Evolutionary conservation across 2,797 vertebrate species (phyloP), one percentile per base, ranked within the genome.

Genomic region (Pangasius djambal): DNA sequence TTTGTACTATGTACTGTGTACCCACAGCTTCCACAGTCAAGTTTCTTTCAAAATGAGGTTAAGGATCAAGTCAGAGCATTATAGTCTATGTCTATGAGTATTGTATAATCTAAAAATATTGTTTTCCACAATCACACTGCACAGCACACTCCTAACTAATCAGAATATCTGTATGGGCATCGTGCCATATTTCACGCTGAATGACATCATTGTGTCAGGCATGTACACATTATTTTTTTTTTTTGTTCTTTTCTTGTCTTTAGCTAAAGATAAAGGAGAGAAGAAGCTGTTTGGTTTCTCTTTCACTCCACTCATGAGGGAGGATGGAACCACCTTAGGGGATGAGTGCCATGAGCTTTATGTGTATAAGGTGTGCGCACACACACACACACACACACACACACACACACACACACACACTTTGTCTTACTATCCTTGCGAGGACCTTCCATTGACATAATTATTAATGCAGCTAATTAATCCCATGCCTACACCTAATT

Each of bases 221-320:
- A 59, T 57, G 65, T 44, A 44, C 44, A 59, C n/a, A 13, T 37
- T 37, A 2, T 37, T 37, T 37, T 37, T 37, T 40, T 44, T 5
- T 31, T 83, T 65, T 83, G 15, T n/a, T 15, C 7, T 83, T 65
- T 59, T 59, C 44, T 85, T 83, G 61, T 93, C 31, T 77, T 69
- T 67, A 99, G 99, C 99, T 92, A 99, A 99, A 94, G 98, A 99
- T 94, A 99, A 99, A 94, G 99, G 98, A 86, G 99, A 99, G 94
- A 99, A 99, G 94, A 99, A 99, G 88, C 97, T 99, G 79, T 99
- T 99, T 94, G 98, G 98, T 44, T 99, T 99, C 93, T 97, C 99
- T 0, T 99, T 99, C 95, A 99, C 99, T 85, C 98, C 99, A 0
- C 91, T 99, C 92, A 99, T 99, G 99, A 97, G 99, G 92, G 99